phyloP scores from a whole-genome alignment of 1,140 invertebrate genomes.

The Melitaea cinxia region DNA sequence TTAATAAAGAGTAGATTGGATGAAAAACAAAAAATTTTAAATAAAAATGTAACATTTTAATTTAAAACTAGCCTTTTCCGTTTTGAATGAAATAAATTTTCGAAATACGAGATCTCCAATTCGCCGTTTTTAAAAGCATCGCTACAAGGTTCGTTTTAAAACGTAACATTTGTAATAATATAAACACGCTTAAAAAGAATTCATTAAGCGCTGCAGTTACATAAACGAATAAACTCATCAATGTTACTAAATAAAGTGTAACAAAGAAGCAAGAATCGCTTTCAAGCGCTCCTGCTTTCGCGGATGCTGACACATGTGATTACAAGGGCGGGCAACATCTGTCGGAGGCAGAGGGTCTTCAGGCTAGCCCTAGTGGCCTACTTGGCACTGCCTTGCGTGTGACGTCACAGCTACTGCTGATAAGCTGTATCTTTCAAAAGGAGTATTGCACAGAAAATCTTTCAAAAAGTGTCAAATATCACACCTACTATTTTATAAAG shows the following conservation, averaged over 20 bases:
- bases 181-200: background rate
- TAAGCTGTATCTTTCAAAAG: background rate
- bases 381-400: conserved; percentile 6
- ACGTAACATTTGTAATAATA: background rate
- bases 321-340: conserved; percentile 11
- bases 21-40: no score
- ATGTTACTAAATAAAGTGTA: conserved; percentile 4
- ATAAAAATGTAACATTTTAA: no score
- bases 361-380: conserved; percentile 7
- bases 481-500: no score
- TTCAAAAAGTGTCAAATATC: no score
- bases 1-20: no score
- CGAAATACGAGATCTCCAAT: no score
- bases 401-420: background rate
- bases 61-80: no score
- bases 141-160: no score
- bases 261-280: conserved; percentile 7
- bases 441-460: no score
- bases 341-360: conserved; percentile 5
- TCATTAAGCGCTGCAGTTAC: background rate
- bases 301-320: conserved; percentile 12
- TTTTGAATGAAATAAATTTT: no score
- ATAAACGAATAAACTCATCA: background rate
- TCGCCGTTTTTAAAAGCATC: no score
- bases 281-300: conserved; percentile 9